Evolutionary conservation across 2,113 vertebrate genomes (phyloP).

Genomic region (Poecilia latipinna): DNA sequence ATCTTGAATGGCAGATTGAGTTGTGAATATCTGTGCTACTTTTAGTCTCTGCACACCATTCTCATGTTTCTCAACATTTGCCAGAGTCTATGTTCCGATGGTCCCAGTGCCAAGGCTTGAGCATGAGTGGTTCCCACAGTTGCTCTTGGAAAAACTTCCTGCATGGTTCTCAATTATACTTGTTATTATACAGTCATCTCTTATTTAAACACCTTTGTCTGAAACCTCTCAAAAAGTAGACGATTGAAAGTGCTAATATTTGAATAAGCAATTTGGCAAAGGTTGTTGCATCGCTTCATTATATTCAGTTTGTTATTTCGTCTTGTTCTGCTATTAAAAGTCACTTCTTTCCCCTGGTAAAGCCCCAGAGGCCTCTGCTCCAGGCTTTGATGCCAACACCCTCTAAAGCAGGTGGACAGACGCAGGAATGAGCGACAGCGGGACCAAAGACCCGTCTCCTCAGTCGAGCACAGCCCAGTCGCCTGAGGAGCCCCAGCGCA

Average conservation of each 20-base stretch:
- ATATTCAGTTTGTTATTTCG: not conserved
- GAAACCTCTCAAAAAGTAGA: conserved; percentile 14
- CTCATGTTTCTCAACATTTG: conserved; percentile 73
- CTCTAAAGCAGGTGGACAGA: conserved; percentile 72
- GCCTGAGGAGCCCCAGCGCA: conserved; percentile 69
- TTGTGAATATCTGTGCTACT: conserved; percentile 80
- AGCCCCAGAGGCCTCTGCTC: conserved; percentile 61
- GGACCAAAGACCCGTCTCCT: conserved; percentile 74
- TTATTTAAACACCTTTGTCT: conserved; percentile 7
- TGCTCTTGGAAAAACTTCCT: conserved; percentile 50
- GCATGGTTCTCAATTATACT: conserved; percentile 35
- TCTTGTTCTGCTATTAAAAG: conserved; percentile 27
- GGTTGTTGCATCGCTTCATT: conserved; percentile 4
- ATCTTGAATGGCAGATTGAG: conserved; percentile 65
- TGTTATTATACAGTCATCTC: conserved; percentile 28
- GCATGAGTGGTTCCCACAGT: conserved; percentile 69
- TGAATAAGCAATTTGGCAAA: not conserved
- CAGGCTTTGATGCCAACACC: conserved; percentile 75
- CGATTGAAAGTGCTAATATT: not conserved
- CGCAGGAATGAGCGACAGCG: conserved; percentile 80
- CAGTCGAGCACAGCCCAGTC: conserved; percentile 62
- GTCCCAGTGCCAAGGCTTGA: conserved; percentile 64
- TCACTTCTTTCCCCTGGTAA: conserved; percentile 48
- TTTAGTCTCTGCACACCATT: conserved; percentile 71
- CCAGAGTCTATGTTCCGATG: conserved; percentile 67